Percentiles rank a stretch among this genome's conserved stretches.
Conservation (phyloP, 2,888 invertebrate genomes). For the Gymnocheta viridis region DNA sequence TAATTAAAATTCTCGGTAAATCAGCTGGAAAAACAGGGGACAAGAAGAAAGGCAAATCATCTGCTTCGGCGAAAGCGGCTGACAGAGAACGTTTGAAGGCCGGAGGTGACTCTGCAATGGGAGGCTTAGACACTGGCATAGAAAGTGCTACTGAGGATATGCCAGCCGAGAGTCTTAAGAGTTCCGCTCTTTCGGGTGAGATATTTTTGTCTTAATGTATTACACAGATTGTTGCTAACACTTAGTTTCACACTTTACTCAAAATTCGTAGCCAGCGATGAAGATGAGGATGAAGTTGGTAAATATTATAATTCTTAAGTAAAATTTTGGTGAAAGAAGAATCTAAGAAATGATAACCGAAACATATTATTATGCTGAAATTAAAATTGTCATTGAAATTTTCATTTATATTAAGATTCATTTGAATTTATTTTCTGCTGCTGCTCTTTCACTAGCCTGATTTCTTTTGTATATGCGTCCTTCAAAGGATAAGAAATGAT, state of each 20-base stretch:
- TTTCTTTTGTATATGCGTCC: conserved; percentile 38
- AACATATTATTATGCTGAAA: conserved; percentile 14
- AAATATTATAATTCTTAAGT: conserved; percentile 72
- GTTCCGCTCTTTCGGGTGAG: conserved; percentile 70
- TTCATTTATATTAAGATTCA: conserved; percentile 59
- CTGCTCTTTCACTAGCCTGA: conserved; percentile 26
- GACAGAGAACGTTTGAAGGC: conserved; percentile 1
- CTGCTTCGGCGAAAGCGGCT: background rate
- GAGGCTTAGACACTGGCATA: conserved; percentile 65
- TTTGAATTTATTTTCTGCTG: conserved; percentile 37
- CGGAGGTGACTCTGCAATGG: conserved; percentile 16
- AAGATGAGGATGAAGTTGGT: conserved; percentile 80
- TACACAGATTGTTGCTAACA: background rate
- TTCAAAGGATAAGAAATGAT: conserved; percentile 66
- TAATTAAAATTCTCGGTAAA: background rate
- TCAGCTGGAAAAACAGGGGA: background rate
- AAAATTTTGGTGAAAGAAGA: background rate
- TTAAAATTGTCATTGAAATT: conserved; percentile 46
- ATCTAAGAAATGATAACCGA: background rate
- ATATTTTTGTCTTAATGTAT: background rate
- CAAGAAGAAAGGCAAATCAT: conserved; percentile 15
- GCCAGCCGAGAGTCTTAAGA: conserved; percentile 76
- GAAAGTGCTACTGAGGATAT: conserved; percentile 74
- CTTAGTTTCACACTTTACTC: background rate
- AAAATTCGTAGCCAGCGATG: conserved; percentile 78